These are phyloP conservation scores for Sebastes itinus DNA, from an alignment of 2,797 vertebrate genomes.

Conservation along the genomic window DNA sequence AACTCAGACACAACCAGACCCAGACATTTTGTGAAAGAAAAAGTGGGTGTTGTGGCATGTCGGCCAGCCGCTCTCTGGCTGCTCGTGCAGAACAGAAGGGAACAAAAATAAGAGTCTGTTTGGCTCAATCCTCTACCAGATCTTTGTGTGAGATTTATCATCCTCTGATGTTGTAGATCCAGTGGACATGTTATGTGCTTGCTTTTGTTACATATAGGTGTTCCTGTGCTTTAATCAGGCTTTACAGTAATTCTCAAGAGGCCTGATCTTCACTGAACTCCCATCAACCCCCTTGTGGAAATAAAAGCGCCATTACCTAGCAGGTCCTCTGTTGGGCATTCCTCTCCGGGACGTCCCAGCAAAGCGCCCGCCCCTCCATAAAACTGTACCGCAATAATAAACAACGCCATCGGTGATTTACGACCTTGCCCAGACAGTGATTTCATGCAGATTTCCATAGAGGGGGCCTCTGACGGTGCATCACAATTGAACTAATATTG, in stretches of 20 bases:
- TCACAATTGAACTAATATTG: slow-evolving; percentile 85
- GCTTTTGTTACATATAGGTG: slow-evolving; percentile 22
- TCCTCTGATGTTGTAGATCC: not conserved
- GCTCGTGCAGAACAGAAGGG: slow-evolving; percentile 41
- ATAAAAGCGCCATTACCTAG: slow-evolving; percentile 61
- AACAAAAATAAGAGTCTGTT: slow-evolving; percentile 56
- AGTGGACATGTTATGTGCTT: slow-evolving; percentile 4
- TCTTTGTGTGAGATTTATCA: slow-evolving; percentile 38
- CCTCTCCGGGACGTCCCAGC: slow-evolving; percentile 68
- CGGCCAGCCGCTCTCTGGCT: slow-evolving; percentile 66
- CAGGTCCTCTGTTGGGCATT: slow-evolving; percentile 68
- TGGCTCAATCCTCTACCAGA: slow-evolving; percentile 28
- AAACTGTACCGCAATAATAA: slow-evolving; percentile 80
- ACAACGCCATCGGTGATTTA: slow-evolving; percentile 83
- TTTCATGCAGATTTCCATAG: slow-evolving; percentile 87
- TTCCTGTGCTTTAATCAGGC: slow-evolving; percentile 56
- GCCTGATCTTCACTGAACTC: slow-evolving; percentile 54
- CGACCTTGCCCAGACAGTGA: slow-evolving; percentile 83
- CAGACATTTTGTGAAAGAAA: slow-evolving; percentile 68
- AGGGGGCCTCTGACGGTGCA: slow-evolving; percentile 76
- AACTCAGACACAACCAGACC: slow-evolving; percentile 64
- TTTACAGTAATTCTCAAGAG: slow-evolving; percentile 44
- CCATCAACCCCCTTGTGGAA: slow-evolving; percentile 51
- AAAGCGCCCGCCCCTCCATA: slow-evolving; percentile 71
- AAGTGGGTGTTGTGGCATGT: slow-evolving; percentile 71